Evolutionary conservation across 2,113 vertebrate genomes (phyloP), one percentile per base, ranked within the genome.

Genomic region (Microtus oregoni): DNA sequence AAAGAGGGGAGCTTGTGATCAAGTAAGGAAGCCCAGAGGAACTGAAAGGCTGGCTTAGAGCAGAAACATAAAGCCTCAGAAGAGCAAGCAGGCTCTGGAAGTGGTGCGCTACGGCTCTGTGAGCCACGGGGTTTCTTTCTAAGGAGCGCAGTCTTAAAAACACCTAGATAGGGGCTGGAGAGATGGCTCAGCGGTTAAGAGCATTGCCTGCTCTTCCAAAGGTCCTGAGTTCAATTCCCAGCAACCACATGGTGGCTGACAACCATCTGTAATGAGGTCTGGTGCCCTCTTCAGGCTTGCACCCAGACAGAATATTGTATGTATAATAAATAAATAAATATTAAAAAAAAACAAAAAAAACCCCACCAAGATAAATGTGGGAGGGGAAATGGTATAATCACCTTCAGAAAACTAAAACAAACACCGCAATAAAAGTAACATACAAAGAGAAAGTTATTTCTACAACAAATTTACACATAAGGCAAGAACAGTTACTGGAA

Each of bases 291-390:
- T n/a, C n/a, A n/a, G n/a, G n/a, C n/a, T n/a, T n/a, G n/a, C n/a
- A n/a, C n/a, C n/a, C n/a, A n/a, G n/a, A n/a, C n/a, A n/a, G n/a
- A n/a, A n/a, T n/a, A n/a, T n/a, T n/a, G n/a, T n/a, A n/a, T n/a
- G n/a, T n/a, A n/a, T n/a, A n/a, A n/a, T n/a, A n/a, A n/a, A n/a
- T n/a, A n/a, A n/a, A n/a, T n/a, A n/a, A n/a, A n/a, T n/a, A n/a
- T n/a, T n/a, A n/a, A n/a, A n/a, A n/a, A n/a, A n/a, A n/a, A n/a
- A n/a, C n/a, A n/a, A n/a, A n/a, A n/a, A n/a, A n/a, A n/a, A n/a
- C n/a, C n/a, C n/a, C n/a, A n/a, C 95, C 72, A 89, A 92, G 92
- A 92, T 81, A 92, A 95, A 97, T 86, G 75, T 76, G 95, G n/a
- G 50, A 63, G 13, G 14, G 17, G n/a, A 52, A 75, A 86, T 22